Evolutionary conservation across 2,888 invertebrate genomes (phyloP).

Genomic region (Carabus problematicus): DNA sequence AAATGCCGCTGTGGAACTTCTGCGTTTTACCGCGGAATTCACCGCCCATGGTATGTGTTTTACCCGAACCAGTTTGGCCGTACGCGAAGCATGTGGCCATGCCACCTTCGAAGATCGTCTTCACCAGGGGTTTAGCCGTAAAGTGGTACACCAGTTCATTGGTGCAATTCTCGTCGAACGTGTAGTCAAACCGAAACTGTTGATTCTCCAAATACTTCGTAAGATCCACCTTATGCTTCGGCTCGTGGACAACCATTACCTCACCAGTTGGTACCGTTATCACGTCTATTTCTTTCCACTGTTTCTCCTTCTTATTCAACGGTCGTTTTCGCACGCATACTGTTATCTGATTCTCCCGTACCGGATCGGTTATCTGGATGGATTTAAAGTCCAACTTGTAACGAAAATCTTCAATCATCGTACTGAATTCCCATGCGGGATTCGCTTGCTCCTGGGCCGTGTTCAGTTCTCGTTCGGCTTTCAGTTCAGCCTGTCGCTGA

Average conservation of each 20-base stretch:
- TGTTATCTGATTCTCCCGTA: conserved; percentile 95
- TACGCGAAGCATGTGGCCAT: conserved; percentile 99
- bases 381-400: conserved; percentile 86
- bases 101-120: conserved; percentile 97
- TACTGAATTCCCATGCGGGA: conserved; percentile 95
- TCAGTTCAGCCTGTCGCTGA: conserved; percentile 84
- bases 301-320: conserved; percentile 88
- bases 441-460: conserved; percentile 93
- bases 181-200: conserved; percentile 97
- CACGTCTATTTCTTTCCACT: conserved; percentile 92
- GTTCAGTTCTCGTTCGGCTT: conserved; percentile 86
- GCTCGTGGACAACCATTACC: conserved; percentile 89
- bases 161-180: conserved; percentile 93
- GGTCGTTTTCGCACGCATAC: conserved; percentile 98
- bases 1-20: conserved; percentile 96
- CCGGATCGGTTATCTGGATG: conserved; percentile 79
- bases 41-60: conserved; percentile 99
- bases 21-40: conserved; percentile 92
- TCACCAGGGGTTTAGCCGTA: conserved; percentile 97
- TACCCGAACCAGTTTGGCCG: conserved; percentile 97
- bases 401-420: conserved; percentile 92
- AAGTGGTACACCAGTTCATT: conserved; percentile 98
- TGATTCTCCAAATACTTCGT: conserved; percentile 99
- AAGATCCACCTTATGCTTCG: conserved; percentile 94
- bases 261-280: conserved; percentile 95